Percentiles rank a stretch among this genome's conserved stretches.
Conservation (phyloP, 1,140 invertebrate genomes). For the Dendrolimus kikuchii region DNA sequence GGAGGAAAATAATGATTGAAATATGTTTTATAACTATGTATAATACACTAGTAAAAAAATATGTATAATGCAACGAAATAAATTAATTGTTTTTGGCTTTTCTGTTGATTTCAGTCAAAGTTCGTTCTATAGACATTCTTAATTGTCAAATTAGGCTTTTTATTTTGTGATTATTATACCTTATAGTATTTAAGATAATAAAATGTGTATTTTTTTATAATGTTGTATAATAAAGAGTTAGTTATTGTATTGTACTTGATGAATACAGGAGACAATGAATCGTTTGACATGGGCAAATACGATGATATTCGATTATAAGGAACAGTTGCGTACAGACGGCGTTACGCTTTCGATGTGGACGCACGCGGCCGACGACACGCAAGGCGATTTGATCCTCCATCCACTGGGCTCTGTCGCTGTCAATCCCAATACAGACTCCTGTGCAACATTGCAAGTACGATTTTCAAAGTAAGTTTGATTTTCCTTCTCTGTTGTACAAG, state of each 20-base stretch:
- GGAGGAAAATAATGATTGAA: too few species aligned
- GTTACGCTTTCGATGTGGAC: conserved; percentile 94
- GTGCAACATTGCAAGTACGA: conserved; percentile 85
- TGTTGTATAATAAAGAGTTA: not conserved
- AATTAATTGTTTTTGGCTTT: too few species aligned
- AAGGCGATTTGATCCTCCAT: conserved; percentile 88
- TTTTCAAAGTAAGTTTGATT: conserved; percentile 82
- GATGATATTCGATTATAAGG: conserved; percentile 94
- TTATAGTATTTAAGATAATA: not conserved
- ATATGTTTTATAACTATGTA: too few species aligned
- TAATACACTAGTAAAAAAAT: too few species aligned
- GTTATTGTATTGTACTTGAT: too few species aligned
- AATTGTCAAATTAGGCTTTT: too few species aligned
- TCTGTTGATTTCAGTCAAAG: too few species aligned
- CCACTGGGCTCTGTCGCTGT: conserved; percentile 89
- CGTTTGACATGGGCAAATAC: conserved; percentile 95
- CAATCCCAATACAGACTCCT: conserved; percentile 87
- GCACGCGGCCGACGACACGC: conserved; percentile 89
- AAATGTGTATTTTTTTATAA: not conserved
- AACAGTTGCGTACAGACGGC: conserved; percentile 86
- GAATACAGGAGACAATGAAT: conserved; percentile 80
- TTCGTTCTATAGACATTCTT: too few species aligned
- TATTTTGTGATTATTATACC: too few species aligned
- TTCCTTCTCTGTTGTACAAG: too few species aligned
- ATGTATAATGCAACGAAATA: too few species aligned